A percentile compares a stretch with the other conserved stretches of the same genome.
Evolutionary conservation across 2,113 vertebrate genomes (phyloP).

Genomic region (Leptobrachium leishanense): DNA sequence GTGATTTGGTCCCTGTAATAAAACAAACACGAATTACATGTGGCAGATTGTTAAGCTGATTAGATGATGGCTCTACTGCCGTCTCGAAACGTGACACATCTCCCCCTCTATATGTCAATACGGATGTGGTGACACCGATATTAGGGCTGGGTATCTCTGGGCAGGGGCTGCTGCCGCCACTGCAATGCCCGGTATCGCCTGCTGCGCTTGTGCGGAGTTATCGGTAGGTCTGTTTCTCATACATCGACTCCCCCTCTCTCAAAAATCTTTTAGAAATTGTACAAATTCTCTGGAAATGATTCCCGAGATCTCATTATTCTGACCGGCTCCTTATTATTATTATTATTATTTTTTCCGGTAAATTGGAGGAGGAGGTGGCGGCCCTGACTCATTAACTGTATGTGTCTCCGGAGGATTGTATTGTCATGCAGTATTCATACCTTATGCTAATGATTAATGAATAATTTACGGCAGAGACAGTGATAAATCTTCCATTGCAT

Average conservation of each 20-base stretch:
- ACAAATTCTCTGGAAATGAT: background rate
- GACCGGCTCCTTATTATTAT: background rate
- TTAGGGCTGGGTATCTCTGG: too few relatives aligned
- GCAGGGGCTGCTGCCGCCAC: too few relatives aligned
- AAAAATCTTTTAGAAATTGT: background rate
- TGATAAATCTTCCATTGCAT: conserved; percentile 35
- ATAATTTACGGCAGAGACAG: conserved; percentile 41
- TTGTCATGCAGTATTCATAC: conserved; percentile 40
- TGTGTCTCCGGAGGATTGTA: conserved; percentile 34
- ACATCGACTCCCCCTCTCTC: background rate
- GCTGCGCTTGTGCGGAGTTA: too few relatives aligned
- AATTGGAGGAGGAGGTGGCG: conserved; percentile 7
- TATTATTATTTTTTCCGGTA: background rate
- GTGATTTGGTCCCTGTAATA: too few relatives aligned
- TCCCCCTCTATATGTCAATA: too few relatives aligned
- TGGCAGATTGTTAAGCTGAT: too few relatives aligned
- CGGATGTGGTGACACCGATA: too few relatives aligned
- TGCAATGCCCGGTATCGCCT: too few relatives aligned
- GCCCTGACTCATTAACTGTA: conserved; percentile 33
- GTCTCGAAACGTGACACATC: too few relatives aligned
- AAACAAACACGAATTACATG: too few relatives aligned
- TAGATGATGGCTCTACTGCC: too few relatives aligned
- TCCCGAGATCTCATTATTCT: background rate
- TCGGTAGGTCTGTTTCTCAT: too few relatives aligned
- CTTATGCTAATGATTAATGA: conserved; percentile 44